Conservation (phyloP, 92 coral and sea anemone species). For the Parazoanthus atlanticus region DNA sequence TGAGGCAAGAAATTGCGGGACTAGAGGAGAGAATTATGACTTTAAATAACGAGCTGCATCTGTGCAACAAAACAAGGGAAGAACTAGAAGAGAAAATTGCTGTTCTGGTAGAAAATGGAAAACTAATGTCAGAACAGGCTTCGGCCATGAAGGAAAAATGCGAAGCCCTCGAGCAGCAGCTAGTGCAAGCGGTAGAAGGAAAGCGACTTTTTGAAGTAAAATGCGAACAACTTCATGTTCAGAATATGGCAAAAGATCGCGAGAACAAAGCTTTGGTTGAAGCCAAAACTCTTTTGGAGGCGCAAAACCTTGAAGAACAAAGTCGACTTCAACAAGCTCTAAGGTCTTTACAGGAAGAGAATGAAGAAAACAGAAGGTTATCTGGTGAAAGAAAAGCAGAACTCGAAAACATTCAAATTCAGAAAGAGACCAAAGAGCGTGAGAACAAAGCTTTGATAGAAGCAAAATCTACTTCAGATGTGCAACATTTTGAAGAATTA, state of each 20-base stretch:
- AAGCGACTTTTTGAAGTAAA: slow-evolving; percentile 8
- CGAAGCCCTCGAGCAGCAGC: background rate
- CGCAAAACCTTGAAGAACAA: background rate
- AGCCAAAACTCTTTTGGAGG: slow-evolving; percentile 13
- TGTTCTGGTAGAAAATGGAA: slow-evolving; percentile 39
- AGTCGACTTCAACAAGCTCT: background rate
- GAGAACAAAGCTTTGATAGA: slow-evolving; percentile 15
- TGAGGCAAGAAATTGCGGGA: slow-evolving; percentile 39
- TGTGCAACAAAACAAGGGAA: slow-evolving; percentile 2
- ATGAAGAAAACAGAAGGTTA: slow-evolving; percentile 2
- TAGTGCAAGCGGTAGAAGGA: background rate
- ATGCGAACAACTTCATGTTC: background rate
- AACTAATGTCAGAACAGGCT: slow-evolving; percentile 30
- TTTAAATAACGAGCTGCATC: background rate
- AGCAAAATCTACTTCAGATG: slow-evolving; percentile 23
- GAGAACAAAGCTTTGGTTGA: slow-evolving; percentile 18
- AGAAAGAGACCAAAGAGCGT: background rate
- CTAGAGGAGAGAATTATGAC: slow-evolving; percentile 9
- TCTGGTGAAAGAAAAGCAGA: slow-evolving; percentile 33
- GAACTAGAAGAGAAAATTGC: slow-evolving; percentile 29
- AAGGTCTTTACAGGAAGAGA: background rate
- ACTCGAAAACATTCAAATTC: slow-evolving; percentile 1
- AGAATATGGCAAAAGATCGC: background rate
- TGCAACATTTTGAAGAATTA: background rate
- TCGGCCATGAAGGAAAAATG: slow-evolving; percentile 3